Percentiles rank a stretch among this genome's conserved stretches.
Evolutionary conservation across 2,888 invertebrate species (phyloP).

Genomic region (Hypercompe scribonia): DNA sequence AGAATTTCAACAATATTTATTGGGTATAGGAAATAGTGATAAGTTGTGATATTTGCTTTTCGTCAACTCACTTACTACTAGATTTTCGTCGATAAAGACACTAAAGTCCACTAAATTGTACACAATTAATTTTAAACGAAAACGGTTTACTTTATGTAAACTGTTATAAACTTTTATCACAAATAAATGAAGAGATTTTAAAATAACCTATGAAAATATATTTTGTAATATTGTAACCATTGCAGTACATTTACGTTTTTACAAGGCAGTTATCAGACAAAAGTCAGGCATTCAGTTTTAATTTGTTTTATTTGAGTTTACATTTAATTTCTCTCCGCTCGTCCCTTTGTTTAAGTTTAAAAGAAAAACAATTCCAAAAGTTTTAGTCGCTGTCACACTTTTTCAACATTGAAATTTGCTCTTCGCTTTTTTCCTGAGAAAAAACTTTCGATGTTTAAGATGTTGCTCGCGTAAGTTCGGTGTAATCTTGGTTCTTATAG

Average conservation of each 20-base stretch:
- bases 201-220: too few relatives aligned
- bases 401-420: constrained; percentile 63
- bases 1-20: too few relatives aligned
- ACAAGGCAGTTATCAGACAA: constrained; percentile 35
- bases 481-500: constrained; percentile 24
- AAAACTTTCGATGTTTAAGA: constrained; percentile 36
- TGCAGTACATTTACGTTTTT: constrained; percentile 27
- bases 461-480: constrained; percentile 25
- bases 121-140: too few relatives aligned
- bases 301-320: constrained; percentile 64
- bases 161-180: too few relatives aligned
- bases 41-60: too few relatives aligned
- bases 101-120: too few relatives aligned
- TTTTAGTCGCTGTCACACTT: constrained; percentile 55
- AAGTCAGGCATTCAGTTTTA: constrained; percentile 50
- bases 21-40: too few relatives aligned
- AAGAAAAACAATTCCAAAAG: constrained; percentile 72
- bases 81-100: too few relatives aligned
- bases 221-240: constrained; percentile 6
- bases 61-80: too few relatives aligned
- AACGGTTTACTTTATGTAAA: too few relatives aligned
- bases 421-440: constrained; percentile 46
- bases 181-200: too few relatives aligned
- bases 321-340: constrained; percentile 67
- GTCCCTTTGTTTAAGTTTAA: constrained; percentile 66